Conservation (phyloP, 2,797 vertebrate species). For the Crenichthys baileyi region DNA sequence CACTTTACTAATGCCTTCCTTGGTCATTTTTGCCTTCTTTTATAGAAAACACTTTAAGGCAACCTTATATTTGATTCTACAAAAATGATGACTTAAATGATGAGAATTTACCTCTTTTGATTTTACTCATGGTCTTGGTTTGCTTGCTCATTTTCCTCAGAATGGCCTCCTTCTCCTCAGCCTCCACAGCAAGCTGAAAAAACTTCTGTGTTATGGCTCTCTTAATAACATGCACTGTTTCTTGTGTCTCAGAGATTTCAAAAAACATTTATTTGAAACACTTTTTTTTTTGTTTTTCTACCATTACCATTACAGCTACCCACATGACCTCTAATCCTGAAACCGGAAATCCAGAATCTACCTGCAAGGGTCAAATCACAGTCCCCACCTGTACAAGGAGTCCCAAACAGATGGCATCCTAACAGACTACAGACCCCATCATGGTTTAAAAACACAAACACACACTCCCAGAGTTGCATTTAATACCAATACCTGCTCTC, state of each 20-base stretch:
- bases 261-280: background rate
- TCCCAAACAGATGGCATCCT: background rate
- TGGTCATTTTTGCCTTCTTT: background rate
- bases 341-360: background rate
- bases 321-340: background rate
- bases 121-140: constrained; percentile 76
- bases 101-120: constrained; percentile 79
- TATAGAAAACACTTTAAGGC: background rate
- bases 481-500: constrained; percentile 73
- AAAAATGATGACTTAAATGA: background rate
- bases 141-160: constrained; percentile 72
- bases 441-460: background rate
- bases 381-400: background rate
- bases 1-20: background rate
- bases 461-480: background rate
- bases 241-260: background rate
- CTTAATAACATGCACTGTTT: background rate
- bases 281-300: too few relatives aligned
- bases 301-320: background rate
- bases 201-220: background rate
- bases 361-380: background rate
- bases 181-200: constrained; percentile 72
- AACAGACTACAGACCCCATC: background rate
- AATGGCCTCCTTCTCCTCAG: constrained; percentile 74
- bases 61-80: background rate